These are phyloP conservation scores for Sthenelais limicola DNA, from an alignment of 2,888 invertebrate species.

Conservation along the genomic window DNA sequence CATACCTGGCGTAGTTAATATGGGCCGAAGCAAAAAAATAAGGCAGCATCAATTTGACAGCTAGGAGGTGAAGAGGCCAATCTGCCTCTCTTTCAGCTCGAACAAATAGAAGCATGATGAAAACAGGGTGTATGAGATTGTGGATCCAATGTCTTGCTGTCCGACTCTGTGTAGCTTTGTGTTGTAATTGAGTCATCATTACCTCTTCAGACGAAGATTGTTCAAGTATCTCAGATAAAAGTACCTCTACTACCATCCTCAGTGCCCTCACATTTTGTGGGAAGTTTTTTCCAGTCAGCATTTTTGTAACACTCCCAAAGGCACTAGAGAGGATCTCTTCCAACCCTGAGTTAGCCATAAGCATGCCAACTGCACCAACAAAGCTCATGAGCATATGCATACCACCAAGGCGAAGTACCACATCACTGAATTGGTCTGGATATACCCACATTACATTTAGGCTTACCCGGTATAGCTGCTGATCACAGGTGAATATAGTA, in stretches of 20 bases:
- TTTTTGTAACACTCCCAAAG: slow-evolving; percentile 8
- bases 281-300: slow-evolving; percentile 14
- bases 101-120: slow-evolving; percentile 50
- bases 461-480: background rate
- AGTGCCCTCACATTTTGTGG: slow-evolving; percentile 21
- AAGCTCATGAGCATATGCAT: slow-evolving; percentile 33
- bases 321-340: background rate
- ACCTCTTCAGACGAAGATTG: background rate
- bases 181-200: background rate
- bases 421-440: background rate
- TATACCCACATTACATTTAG: background rate
- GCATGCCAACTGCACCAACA: slow-evolving; percentile 1
- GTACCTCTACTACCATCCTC: background rate
- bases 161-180: background rate
- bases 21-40: slow-evolving; percentile 55
- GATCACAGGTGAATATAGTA: background rate
- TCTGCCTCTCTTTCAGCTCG: slow-evolving; percentile 52
- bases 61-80: slow-evolving; percentile 50
- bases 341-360: background rate
- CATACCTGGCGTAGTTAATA: slow-evolving; percentile 52
- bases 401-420: background rate
- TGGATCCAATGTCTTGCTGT: slow-evolving; percentile 48
- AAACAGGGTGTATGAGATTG: slow-evolving; percentile 47
- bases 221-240: background rate
- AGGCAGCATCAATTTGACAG: slow-evolving; percentile 49